phyloP scores from a whole-genome alignment of 35 echinoderm and acorn worm genomes.

The Ophiothrix spiculata region DNA sequence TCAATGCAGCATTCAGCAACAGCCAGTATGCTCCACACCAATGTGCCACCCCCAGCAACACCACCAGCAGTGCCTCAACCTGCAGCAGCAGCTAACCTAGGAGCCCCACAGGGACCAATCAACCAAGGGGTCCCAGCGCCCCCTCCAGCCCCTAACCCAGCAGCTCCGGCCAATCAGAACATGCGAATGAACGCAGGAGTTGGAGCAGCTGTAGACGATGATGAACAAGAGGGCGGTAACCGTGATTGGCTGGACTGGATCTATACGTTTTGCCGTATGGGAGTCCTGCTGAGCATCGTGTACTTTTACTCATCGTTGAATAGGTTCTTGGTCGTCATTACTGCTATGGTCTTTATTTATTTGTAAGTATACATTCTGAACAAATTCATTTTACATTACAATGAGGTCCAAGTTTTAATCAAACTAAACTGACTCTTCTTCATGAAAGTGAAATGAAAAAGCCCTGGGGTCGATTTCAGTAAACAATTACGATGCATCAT shows the following conservation, averaged over 20 bases:
- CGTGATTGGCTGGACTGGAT: constrained; percentile 91
- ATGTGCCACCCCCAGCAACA: constrained; percentile 22
- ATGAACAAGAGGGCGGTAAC: constrained; percentile 69
- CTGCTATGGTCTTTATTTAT: constrained; percentile 80
- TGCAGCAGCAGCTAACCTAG: constrained; percentile 22
- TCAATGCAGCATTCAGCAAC: constrained; percentile 24
- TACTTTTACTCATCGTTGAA: constrained; percentile 97
- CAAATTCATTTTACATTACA: no score
- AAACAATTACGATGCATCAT: no score
- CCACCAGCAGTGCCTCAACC: constrained; percentile 28
- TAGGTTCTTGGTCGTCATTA: constrained; percentile 78
- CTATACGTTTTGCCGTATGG: constrained; percentile 80
- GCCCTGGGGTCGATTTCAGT: no score
- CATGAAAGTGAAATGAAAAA: no score
- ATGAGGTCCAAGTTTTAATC: no score
- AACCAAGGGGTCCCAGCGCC: not conserved
- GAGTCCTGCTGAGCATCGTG: constrained; percentile 82
- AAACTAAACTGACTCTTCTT: no score
- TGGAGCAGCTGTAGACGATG: constrained; percentile 64
- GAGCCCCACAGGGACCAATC: not conserved
- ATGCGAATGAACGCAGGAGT: constrained; percentile 91
- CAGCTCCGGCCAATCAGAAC: constrained; percentile 54
- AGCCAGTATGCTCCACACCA: not conserved
- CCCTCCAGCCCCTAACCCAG: constrained; percentile 35
- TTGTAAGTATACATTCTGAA: constrained; percentile 78